Evolutionary conservation across 2,797 vertebrate species (phyloP), one percentile per base, ranked within the genome.

Genomic region (Notolabrus celidotus): DNA sequence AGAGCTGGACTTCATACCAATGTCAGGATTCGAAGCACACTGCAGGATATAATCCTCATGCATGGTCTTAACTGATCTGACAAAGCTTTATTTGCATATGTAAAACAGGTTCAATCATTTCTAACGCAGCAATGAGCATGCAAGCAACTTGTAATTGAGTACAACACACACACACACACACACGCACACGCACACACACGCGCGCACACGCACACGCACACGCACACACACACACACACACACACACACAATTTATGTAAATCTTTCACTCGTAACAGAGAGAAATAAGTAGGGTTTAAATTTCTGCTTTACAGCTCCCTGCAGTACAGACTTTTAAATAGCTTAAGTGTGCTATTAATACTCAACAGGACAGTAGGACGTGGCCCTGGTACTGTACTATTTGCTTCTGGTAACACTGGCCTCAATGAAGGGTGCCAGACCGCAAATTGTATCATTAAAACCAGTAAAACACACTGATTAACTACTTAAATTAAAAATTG

Each of bases 271-370:
- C 16, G 29, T 46, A 66, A 66, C 39, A 71, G 27, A 60, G 34
- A 42, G 38, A 61, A 41, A 52, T 14, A 54, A 61, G 25, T 3
- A 17, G 58, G 53, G 56, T 65, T 81, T 73, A 59, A 50, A 68
- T 45, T 54, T 51, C 41, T 15, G 57, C 20, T 36, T 50, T 71
- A 52, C 45, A 79, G 75, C 76, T 67, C 63, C 39, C 57, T 67
- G 78, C 17, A 67, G 81, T 70, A 41, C 65, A 74, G 77, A 33
- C 36, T 76, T 86, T 76, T 77, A 83, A 88, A 79, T 74, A 63
- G 82, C 82, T 88, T 82, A 83, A 74, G 64, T 60, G 72, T 33
- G 67, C 80, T 88, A 84, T 87, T 80, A 90, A 88, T 89, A 89
- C 80, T 58, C 45, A 58, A 43, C 56, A 74, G 43, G 77, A 81